These are phyloP conservation scores for Drosophila histrio DNA, from an alignment of 2,888 invertebrate genomes.

Conservation along the genomic window DNA sequence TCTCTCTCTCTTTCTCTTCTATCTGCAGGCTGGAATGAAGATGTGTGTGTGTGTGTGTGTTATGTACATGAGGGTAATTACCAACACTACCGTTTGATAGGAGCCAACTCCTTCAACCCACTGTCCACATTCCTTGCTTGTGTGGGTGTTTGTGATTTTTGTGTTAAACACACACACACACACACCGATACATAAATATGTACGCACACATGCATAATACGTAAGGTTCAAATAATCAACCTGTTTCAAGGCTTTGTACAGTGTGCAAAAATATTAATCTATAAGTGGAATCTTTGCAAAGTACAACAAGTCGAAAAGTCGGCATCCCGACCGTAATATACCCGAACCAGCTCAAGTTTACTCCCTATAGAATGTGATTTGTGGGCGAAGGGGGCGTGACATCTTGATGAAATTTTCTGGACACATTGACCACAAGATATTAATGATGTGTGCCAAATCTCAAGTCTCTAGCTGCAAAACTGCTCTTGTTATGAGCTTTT, in stretches of 20 bases:
- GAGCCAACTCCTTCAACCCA: not conserved
- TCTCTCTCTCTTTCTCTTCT: slow-evolving; percentile 7
- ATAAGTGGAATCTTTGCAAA: too few relatives aligned
- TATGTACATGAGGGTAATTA: slow-evolving; percentile 73
- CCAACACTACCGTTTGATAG: slow-evolving; percentile 55
- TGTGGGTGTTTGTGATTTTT: slow-evolving; percentile 55
- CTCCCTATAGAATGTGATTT: too few relatives aligned
- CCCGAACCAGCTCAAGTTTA: too few relatives aligned
- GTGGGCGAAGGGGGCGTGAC: too few relatives aligned
- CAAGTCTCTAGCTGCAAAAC: too few relatives aligned
- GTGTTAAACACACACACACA: slow-evolving; percentile 44
- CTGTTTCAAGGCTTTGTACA: slow-evolving; percentile 15
- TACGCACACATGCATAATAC: slow-evolving; percentile 8
- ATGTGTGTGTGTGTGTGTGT: slow-evolving; percentile 47
- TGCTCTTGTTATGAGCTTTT: too few relatives aligned
- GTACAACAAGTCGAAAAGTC: too few relatives aligned
- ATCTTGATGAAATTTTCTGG: too few relatives aligned
- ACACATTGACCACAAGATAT: too few relatives aligned
- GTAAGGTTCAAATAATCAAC: slow-evolving; percentile 37
- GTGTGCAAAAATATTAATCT: too few relatives aligned
- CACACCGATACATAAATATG: slow-evolving; percentile 7
- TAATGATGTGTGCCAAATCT: too few relatives aligned
- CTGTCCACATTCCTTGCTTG: not conserved
- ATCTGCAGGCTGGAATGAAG: slow-evolving; percentile 51
- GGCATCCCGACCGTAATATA: too few relatives aligned